Percentiles rank a stretch among this genome's conserved stretches.
phyloP scores from a whole-genome alignment of 2,888 invertebrate species.

The Silvanus unidentatus region DNA sequence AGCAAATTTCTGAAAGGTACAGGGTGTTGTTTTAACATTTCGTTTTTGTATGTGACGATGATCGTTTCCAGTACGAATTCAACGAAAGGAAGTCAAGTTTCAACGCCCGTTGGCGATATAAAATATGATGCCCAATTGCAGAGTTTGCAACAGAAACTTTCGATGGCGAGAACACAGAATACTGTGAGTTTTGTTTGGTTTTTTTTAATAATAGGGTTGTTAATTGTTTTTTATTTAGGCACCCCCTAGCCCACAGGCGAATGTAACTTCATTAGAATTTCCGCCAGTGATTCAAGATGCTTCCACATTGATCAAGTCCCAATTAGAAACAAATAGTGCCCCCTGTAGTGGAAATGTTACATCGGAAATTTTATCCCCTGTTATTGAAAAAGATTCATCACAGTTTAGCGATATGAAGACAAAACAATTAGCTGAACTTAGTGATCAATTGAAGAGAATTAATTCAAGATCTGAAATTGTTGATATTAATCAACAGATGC shows the following conservation, averaged over 20 bases:
- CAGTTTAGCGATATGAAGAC: slow-evolving; percentile 34
- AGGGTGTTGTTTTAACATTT: no score
- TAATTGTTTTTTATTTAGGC: slow-evolving; percentile 42
- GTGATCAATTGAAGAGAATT: slow-evolving; percentile 58
- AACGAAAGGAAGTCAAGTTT: slow-evolving; percentile 52
- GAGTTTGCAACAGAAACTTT: slow-evolving; percentile 63
- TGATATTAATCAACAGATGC: neutral
- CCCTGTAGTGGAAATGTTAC: slow-evolving; percentile 37
- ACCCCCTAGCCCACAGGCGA: slow-evolving; percentile 55
- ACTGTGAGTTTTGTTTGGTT: slow-evolving; percentile 44
- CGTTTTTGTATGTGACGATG: slow-evolving; percentile 6
- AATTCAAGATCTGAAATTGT: slow-evolving; percentile 45
- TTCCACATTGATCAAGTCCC: slow-evolving; percentile 25
- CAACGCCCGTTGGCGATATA: slow-evolving; percentile 61
- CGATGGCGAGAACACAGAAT: slow-evolving; percentile 36
- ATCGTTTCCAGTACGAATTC: slow-evolving; percentile 22
- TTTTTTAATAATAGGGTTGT: neutral
- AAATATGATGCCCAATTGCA: slow-evolving; percentile 65
- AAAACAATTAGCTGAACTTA: slow-evolving; percentile 52
- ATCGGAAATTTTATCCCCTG: slow-evolving; percentile 40
- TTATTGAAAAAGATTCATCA: slow-evolving; percentile 30
- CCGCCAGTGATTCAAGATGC: slow-evolving; percentile 22
- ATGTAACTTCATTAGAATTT: slow-evolving; percentile 45
- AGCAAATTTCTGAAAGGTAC: slow-evolving; percentile 44
- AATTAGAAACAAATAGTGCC: slow-evolving; percentile 29